Conservation (phyloP, 2,797 vertebrate species). For the Chiroxiphia lanceolata region DNA sequence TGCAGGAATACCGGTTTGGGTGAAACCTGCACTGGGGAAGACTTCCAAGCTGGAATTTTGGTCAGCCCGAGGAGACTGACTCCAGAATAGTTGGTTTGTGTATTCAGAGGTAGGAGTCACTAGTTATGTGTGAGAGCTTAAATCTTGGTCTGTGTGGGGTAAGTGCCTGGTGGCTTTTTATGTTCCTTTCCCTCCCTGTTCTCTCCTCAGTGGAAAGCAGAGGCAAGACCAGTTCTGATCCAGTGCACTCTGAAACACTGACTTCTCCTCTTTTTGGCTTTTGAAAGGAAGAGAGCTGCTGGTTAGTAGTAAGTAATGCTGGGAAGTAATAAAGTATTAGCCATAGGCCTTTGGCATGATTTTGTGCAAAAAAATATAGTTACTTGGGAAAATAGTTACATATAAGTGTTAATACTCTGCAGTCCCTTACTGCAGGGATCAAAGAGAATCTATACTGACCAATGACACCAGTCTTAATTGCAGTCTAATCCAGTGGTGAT, state of each 20-base stretch:
- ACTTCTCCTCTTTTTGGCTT: neutral
- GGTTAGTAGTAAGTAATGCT: neutral
- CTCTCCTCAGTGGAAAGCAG: neutral
- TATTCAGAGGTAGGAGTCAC: neutral
- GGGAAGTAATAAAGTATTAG: neutral
- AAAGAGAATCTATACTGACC: neutral
- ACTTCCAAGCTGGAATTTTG: conserved; percentile 40
- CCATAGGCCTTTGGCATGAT: neutral
- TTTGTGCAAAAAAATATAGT: neutral
- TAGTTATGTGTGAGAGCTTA: neutral
- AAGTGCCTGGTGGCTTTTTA: neutral
- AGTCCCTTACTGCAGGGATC: neutral
- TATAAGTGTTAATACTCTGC: neutral
- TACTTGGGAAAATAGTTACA: neutral
- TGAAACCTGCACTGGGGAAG: neutral
- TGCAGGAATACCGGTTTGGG: conserved; percentile 17
- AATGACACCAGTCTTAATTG: neutral
- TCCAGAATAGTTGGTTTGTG: conserved; percentile 34
- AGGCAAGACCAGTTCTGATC: neutral
- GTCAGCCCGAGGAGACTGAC: neutral
- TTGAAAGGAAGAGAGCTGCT: neutral
- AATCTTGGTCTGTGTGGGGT: neutral
- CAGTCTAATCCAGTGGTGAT: neutral
- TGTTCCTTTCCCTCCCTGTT: neutral
- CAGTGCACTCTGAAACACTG: neutral